Evolutionary conservation across 2,888 invertebrate species (phyloP).

Genomic region (Polylopha cassiicola): DNA sequence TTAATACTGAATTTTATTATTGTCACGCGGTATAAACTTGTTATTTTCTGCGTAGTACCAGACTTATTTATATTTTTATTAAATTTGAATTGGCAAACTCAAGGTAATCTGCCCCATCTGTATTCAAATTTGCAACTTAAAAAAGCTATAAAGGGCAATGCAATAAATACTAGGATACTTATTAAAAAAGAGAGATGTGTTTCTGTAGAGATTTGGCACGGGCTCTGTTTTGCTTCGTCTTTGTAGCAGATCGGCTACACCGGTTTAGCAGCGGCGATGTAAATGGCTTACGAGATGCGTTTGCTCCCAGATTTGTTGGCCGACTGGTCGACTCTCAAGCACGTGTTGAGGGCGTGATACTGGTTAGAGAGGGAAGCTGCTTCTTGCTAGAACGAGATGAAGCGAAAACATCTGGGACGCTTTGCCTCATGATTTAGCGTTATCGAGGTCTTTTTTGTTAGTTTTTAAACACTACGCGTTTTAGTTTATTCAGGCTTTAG

Average conservation of each 20-base stretch:
- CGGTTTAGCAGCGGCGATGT: conserved; percentile 9
- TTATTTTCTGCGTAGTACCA: no score
- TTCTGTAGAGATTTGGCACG: conserved; percentile 8
- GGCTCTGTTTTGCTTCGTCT: conserved; percentile 8
- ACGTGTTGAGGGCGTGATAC: conserved; percentile 41
- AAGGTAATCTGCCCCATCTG: no score
- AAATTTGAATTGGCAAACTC: no score
- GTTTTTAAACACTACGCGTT: conserved; percentile 2
- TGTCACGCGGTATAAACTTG: no score
- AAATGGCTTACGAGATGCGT: conserved; percentile 13
- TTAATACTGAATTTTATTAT: no score
- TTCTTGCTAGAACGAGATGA: conserved; percentile 34
- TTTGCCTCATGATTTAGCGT: conserved; percentile 16
- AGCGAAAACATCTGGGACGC: conserved; percentile 49
- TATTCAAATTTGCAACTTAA: no score
- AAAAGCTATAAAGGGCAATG: no score
- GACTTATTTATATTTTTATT: no score
- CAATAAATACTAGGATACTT: no score
- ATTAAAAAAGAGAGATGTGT: background rate
- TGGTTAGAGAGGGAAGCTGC: conserved; percentile 29
- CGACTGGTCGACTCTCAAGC: conserved; percentile 33
- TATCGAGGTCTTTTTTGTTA: conserved; percentile 15
- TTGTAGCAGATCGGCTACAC: conserved; percentile 3
- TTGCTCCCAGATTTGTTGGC: conserved; percentile 29
- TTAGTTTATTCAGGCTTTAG: conserved; percentile 12